A percentile compares a stretch with the other conserved stretches of the same genome.
Evolutionary conservation across 2,113 vertebrate species (phyloP).

Genomic region (Todiramphus saurophagus): DNA sequence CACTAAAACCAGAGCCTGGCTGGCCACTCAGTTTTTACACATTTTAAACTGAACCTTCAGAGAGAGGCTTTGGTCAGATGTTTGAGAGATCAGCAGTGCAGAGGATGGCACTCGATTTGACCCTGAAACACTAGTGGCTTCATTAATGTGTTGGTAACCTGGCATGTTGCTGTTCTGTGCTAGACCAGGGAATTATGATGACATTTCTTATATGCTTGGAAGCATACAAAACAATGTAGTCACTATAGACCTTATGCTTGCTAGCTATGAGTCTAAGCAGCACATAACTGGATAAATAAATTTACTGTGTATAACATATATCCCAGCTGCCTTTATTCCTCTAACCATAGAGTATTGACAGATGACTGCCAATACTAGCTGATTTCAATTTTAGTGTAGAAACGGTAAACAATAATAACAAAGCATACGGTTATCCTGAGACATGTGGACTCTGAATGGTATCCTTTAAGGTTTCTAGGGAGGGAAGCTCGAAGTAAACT

Average conservation of each 20-base stretch:
- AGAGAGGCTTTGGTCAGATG: not conserved
- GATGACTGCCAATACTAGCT: not conserved
- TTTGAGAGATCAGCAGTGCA: not conserved
- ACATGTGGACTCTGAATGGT: not conserved
- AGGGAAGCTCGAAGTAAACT: not conserved
- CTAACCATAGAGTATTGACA: not conserved
- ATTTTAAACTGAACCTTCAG: not conserved
- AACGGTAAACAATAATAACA: not conserved
- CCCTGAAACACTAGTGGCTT: not conserved
- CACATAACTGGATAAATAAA: not conserved
- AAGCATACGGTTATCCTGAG: not conserved
- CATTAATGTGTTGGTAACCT: not conserved
- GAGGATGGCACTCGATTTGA: not conserved
- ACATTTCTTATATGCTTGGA: not conserved
- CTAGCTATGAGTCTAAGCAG: not conserved
- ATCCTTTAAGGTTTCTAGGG: not conserved
- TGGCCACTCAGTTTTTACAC: not conserved
- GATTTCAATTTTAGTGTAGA: not conserved
- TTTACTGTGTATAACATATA: not conserved
- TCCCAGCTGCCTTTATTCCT: not conserved
- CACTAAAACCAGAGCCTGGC: not conserved
- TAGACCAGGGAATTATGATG: not conserved
- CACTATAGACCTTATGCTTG: not conserved
- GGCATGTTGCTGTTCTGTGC: rapidly evolving
- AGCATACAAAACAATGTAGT: not conserved